Conservation (phyloP, 1,140 invertebrate species). For the Scaptomyza montana region DNA sequence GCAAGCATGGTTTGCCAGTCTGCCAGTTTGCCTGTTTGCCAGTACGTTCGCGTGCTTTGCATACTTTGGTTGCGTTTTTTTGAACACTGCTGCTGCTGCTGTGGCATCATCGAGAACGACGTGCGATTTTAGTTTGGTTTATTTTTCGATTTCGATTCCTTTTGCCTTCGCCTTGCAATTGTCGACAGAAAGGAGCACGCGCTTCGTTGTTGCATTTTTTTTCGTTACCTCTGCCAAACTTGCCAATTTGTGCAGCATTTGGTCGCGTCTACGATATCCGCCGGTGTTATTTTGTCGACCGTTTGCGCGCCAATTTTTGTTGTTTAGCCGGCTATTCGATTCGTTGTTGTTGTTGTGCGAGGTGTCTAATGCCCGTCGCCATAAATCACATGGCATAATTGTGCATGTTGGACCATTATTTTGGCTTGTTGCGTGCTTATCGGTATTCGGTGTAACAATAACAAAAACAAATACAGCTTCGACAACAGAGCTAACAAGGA, state of each 20-base stretch:
- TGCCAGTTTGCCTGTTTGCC: slow-evolving; percentile 29
- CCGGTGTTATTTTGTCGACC: slow-evolving; percentile 22
- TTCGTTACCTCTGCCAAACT: slow-evolving; percentile 3
- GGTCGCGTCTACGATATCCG: slow-evolving; percentile 47
- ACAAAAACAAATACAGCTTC: background rate
- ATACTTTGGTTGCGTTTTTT: slow-evolving; percentile 83
- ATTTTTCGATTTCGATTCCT: slow-evolving; percentile 18
- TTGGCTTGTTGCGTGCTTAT: slow-evolving; percentile 34
- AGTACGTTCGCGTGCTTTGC: slow-evolving; percentile 83
- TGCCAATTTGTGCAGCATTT: slow-evolving; percentile 57
- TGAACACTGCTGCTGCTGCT: slow-evolving; percentile 47
- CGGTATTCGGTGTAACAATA: slow-evolving; percentile 5
- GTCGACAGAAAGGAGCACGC: slow-evolving; percentile 16
- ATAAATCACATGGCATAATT: slow-evolving; percentile 75
- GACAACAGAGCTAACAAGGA: slow-evolving; percentile 1
- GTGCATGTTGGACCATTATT: slow-evolving; percentile 51
- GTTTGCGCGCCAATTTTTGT: slow-evolving; percentile 59
- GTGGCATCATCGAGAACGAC: slow-evolving; percentile 23
- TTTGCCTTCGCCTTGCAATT: slow-evolving; percentile 29
- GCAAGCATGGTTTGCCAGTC: slow-evolving; percentile 40
- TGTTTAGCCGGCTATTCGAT: background rate
- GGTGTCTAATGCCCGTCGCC: slow-evolving; percentile 13
- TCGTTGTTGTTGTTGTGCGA: slow-evolving; percentile 18
- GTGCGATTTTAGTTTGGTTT: slow-evolving; percentile 17
- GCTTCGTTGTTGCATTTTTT: background rate